A percentile compares a stretch with the other conserved stretches of the same genome.
phyloP scores from a whole-genome alignment of 2,888 invertebrate genomes.

The Arrhopalites spinosus region DNA sequence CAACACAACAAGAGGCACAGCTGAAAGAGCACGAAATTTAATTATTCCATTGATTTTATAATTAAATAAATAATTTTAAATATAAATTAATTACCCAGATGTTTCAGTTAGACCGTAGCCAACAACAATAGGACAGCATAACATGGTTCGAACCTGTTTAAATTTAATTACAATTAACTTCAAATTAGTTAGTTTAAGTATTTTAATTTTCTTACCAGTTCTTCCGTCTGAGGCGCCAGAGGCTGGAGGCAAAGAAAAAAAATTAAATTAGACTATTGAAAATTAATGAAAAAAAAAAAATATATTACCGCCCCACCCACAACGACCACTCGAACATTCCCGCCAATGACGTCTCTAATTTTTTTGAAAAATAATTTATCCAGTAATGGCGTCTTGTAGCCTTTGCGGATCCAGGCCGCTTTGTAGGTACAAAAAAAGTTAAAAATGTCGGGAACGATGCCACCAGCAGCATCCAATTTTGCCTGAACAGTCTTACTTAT shows the following conservation, averaged over 20 bases:
- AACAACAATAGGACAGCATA: conserved; percentile 80
- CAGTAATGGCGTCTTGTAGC: conserved; percentile 76
- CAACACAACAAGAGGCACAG: conserved; percentile 66
- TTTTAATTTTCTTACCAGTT: conserved; percentile 89
- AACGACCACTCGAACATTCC: conserved; percentile 78
- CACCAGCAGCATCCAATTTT: conserved; percentile 82
- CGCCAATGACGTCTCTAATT: conserved; percentile 80
- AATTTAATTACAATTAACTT: too few relatives aligned
- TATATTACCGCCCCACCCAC: conserved; percentile 94
- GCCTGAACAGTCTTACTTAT: conserved; percentile 96
- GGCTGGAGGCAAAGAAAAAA: too few relatives aligned
- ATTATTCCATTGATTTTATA: too few relatives aligned
- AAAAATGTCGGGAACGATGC: conserved; percentile 81
- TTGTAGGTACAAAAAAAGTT: conserved; percentile 95
- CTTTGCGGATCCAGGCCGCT: conserved; percentile 78
- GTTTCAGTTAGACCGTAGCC: conserved; percentile 98
- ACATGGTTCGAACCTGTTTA: too few relatives aligned
- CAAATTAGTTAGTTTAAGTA: too few relatives aligned
- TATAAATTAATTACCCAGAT: too few relatives aligned
- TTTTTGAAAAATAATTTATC: conserved; percentile 64
- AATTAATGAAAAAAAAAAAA: too few relatives aligned
- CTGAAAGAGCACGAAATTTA: too few relatives aligned
- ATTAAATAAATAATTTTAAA: too few relatives aligned
- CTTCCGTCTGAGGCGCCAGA: conserved; percentile 90
- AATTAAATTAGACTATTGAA: too few relatives aligned